phyloP scores from a whole-genome alignment of 2,888 invertebrate genomes.

The Patella caerulea region DNA sequence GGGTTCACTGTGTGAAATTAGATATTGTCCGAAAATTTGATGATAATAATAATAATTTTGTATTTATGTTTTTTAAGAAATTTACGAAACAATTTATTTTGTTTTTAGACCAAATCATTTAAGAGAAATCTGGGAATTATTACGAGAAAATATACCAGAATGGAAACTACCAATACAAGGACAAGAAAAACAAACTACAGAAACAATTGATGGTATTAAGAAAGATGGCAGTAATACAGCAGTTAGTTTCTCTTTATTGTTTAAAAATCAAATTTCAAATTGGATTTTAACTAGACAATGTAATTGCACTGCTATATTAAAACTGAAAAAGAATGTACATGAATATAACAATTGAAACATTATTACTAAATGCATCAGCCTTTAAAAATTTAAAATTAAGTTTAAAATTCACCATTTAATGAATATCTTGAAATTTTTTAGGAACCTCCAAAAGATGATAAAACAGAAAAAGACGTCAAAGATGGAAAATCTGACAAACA shows the following conservation, averaged over 20 bases:
- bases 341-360: too few species aligned
- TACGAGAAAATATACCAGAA: conserved; percentile 64
- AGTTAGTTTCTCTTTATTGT: conserved; percentile 38
- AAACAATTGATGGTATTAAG: conserved; percentile 43
- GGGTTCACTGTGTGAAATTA: too few species aligned
- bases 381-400: too few species aligned
- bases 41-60: too few species aligned
- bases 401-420: too few species aligned
- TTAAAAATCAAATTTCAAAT: too few species aligned
- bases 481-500: conserved; percentile 59
- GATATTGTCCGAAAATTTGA: too few species aligned
- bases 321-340: too few species aligned
- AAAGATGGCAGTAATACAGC: conserved; percentile 38
- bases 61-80: too few species aligned
- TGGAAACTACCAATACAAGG: conserved; percentile 68
- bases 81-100: neutral
- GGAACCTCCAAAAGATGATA: conserved; percentile 56
- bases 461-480: conserved; percentile 52
- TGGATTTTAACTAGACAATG: too few species aligned
- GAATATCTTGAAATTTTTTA: conserved; percentile 16
- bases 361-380: too few species aligned
- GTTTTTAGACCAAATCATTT: conserved; percentile 60
- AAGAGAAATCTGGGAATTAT: conserved; percentile 67
- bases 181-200: conserved; percentile 53
- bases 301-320: too few species aligned